Percentiles rank a stretch among this genome's conserved stretches.
Conservation (phyloP, 2,888 invertebrate species). For the Therioaphis trifolii region DNA sequence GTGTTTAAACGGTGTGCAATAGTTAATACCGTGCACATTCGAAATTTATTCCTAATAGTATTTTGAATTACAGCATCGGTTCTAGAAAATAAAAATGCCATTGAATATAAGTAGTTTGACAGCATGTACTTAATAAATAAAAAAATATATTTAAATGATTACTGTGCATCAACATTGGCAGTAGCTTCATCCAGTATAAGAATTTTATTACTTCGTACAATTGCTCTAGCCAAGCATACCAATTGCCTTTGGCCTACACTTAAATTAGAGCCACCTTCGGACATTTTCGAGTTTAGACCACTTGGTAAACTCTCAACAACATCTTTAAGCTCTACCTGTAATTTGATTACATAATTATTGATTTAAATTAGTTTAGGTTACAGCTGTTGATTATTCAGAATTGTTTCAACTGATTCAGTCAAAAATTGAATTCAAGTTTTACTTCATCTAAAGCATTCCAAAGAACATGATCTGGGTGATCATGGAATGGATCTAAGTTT, state of each 20-base stretch:
- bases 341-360: not conserved
- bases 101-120: too few relatives aligned
- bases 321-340: conserved; percentile 80
- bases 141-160: conserved; percentile 67
- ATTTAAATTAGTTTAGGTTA: not conserved
- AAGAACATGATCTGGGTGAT: conserved; percentile 80
- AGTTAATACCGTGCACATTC: conserved; percentile 86
- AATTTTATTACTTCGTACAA: conserved; percentile 84
- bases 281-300: conserved; percentile 77
- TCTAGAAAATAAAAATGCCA: conserved; percentile 69
- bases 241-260: conserved; percentile 92
- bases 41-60: conserved; percentile 83
- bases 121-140: not conserved
- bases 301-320: conserved; percentile 73
- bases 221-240: conserved; percentile 89
- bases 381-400: too few relatives aligned
- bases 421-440: conserved; percentile 65
- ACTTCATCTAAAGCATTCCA: conserved; percentile 89
- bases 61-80: conserved; percentile 87
- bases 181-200: conserved; percentile 94
- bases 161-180: conserved; percentile 90
- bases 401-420: not conserved
- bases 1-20: conserved; percentile 93
- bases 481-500: conserved; percentile 90
- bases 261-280: conserved; percentile 84